Evolutionary conservation across 2,113 vertebrate species (phyloP), one percentile per base, ranked within the genome.

Genomic region (Ageneiosus marmoratus): DNA sequence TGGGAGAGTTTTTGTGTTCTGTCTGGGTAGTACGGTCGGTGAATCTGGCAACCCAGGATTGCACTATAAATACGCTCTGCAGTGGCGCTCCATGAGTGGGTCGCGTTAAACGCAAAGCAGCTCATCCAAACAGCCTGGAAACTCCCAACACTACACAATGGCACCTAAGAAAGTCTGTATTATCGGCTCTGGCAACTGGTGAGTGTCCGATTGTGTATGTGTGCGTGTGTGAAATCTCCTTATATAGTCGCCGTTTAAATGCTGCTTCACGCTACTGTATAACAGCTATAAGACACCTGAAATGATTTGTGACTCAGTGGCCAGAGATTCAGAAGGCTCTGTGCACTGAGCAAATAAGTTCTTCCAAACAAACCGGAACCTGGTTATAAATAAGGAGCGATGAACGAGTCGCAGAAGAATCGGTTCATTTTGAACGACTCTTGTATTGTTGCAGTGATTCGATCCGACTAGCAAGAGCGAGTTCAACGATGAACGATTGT

Each of bases 171-270:
- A 94, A 89, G 91, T 97, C 80, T 99, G 97, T 91, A 87, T 99
- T 90, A 90, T 99, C 80, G 98, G 98, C 90, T 98, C 97, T 0
- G 97, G 98, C 80, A 99, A 98, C 94, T 99, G 98, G 98, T 99
- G 91, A 95, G 96, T 84, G 48, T n/a, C n/a, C n/a, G n/a, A n/a
- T n/a, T n/a, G 27, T 62, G 58, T 29, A 27, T 29, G 60, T 32
- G 13, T 8, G 22, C 9, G 37, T n/a, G 37, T 4, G 67, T 2
- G 18, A 69, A 24, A 41, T 46, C 69, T 27, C 44, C 3, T 73
- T 2, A 27, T 48, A n/a, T 41, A 41, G n/a, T 24, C 22, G 37
- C 20, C 1, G 20, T 22, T 56, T 24, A n/a, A 37, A 18, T 7
- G 50, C 51, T 78, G 12, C 22, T 46, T 11, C n/a, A 29, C 2